Evolutionary conservation across 2,797 vertebrate genomes (phyloP), one percentile per base, ranked within the genome.

Genomic region (Acridotheres tristis): DNA sequence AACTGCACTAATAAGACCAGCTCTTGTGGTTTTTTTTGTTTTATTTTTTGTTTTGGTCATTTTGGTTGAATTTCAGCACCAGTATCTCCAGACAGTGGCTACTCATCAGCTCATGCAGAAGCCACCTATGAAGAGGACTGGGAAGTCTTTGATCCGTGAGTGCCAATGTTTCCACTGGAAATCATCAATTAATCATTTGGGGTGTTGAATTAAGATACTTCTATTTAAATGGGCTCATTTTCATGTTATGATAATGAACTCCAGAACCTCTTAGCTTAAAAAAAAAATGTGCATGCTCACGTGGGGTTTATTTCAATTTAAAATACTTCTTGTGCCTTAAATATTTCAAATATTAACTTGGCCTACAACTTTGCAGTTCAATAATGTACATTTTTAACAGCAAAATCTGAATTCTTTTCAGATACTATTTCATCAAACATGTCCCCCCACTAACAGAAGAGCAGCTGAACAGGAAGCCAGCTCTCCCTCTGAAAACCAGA

Each of bases 71-170:
- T 87, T 94, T 88, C 85, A 98, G 99, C 98, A 95, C 99, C 99
- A 96, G 99, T 99, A 89, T 98, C 98, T 96, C 98, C 98, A 94
- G 98, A 98, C 85, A 98, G 98, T 97, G 97, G 98, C 27, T 99
- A 99, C 96, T 99, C 99, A 92, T 97, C 98, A 81, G 98, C 98
- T 78, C 99, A 99, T 13, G 98, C 99, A 63, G 99, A 99, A 95
- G 98, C 98, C 57, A 98, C 99, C 66, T 99, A 99, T 93, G 99
- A 99, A 95, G 99, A 99, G 97, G 99, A 99, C 97, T 99, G 99
- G 99, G 99, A 99, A 96, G 99, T 99, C 77, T 99, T 99, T 98
- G 99, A 99, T 97, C 99, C 99, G 99, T 99, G 96, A 99, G 99
- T 99, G 62, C 72, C 62, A 6, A 5, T 38, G 3, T 77, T 91